phyloP scores from a whole-genome alignment of 2,888 invertebrate genomes.

The Eupeodes latifasciatus region DNA sequence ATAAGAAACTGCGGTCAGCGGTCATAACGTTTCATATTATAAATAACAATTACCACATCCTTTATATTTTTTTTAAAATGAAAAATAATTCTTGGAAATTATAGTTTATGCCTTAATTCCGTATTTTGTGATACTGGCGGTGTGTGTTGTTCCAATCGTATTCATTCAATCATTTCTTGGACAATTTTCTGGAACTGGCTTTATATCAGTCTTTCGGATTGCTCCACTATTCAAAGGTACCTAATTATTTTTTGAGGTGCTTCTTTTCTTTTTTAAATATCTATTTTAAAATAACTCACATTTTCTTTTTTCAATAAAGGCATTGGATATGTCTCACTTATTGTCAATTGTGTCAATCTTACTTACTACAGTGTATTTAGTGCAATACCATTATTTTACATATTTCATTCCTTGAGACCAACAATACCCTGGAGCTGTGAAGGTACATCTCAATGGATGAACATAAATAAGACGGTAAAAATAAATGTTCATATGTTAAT shows the following conservation, averaged over 20 bases:
- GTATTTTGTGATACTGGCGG: slow-evolving; percentile 87
- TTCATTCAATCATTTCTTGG: slow-evolving; percentile 95
- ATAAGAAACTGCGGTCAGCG: too few species aligned
- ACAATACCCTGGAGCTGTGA: slow-evolving; percentile 92
- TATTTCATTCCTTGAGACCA: slow-evolving; percentile 87
- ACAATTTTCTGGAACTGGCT: slow-evolving; percentile 93
- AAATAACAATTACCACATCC: too few species aligned
- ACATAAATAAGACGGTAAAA: slow-evolving; percentile 18
- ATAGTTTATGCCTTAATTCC: slow-evolving; percentile 79
- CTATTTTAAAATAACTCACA: not conserved
- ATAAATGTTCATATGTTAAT: not conserved
- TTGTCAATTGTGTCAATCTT: slow-evolving; percentile 91
- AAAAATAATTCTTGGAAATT: not conserved
- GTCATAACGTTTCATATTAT: too few species aligned
- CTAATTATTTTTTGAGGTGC: too few species aligned
- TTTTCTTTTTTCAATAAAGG: slow-evolving; percentile 85
- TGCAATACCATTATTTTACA: slow-evolving; percentile 88
- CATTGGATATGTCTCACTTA: slow-evolving; percentile 92
- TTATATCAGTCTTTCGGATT: slow-evolving; percentile 91
- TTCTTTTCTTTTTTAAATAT: not conserved
- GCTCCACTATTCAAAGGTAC: slow-evolving; percentile 53
- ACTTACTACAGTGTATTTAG: slow-evolving; percentile 87
- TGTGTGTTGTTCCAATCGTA: slow-evolving; percentile 93
- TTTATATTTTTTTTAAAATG: too few species aligned
- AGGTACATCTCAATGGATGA: slow-evolving; percentile 82